phyloP scores from a whole-genome alignment of 2,113 vertebrate genomes.

The Hymenochirus boettgeri region DNA sequence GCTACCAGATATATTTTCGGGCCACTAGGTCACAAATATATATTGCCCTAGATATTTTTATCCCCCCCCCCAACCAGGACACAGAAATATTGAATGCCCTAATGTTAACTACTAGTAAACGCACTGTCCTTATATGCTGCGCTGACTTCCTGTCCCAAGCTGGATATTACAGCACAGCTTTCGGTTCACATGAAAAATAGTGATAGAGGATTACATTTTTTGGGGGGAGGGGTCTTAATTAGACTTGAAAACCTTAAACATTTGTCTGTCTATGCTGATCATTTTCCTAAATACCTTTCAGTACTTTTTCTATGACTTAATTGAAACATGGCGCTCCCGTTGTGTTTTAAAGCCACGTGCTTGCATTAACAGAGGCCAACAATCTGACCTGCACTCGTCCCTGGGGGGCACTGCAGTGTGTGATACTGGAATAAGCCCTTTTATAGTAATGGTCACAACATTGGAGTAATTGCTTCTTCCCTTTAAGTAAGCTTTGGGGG shows the following conservation, averaged over 20 bases:
- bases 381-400: constrained; percentile 48
- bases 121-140: too few species aligned
- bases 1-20: too few species aligned
- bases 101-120: too few species aligned
- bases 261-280: constrained; percentile 41
- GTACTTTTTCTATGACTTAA: constrained; percentile 52
- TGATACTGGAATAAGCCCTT: constrained; percentile 43
- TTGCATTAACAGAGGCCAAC: constrained; percentile 50
- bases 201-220: not conserved
- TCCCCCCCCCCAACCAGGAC: too few species aligned
- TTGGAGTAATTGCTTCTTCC: constrained; percentile 22
- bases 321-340: constrained; percentile 49
- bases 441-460: constrained; percentile 35
- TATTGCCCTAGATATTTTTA: too few species aligned
- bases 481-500: constrained; percentile 23
- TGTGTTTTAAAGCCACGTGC: constrained; percentile 45
- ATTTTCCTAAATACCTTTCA: constrained; percentile 49
- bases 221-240: constrained; percentile 36
- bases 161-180: not conserved
- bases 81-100: too few species aligned
- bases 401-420: constrained; percentile 44
- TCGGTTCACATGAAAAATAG: not conserved
- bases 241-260: constrained; percentile 24
- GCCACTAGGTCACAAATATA: too few species aligned
- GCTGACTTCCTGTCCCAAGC: too few species aligned